Percentiles rank a stretch among this genome's conserved stretches.
phyloP scores from a whole-genome alignment of 2,113 vertebrate genomes.

The Rhadina sibilatrix region DNA sequence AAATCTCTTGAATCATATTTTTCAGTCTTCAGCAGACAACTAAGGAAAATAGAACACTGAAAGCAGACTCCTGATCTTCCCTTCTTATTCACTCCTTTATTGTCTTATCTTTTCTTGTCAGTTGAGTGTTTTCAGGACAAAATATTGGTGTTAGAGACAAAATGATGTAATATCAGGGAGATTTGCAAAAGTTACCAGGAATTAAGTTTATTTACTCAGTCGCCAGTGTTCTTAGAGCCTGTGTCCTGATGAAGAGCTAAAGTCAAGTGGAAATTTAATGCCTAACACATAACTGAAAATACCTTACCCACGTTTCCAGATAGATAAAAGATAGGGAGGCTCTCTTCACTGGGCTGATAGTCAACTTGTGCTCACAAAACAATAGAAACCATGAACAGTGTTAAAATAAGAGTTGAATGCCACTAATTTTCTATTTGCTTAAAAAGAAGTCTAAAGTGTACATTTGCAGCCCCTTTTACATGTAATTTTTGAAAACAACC shows the following conservation, averaged over 20 bases:
- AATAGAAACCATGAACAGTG: background rate
- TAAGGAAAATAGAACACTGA: background rate
- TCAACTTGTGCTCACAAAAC: background rate
- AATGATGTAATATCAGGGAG: background rate
- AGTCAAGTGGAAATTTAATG: background rate
- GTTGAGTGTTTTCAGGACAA: background rate
- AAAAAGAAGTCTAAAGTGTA: background rate
- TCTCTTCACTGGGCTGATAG: background rate
- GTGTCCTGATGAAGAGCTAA: background rate
- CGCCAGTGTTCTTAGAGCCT: background rate
- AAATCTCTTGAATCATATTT: background rate
- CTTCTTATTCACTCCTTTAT: background rate
- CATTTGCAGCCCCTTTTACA: background rate
- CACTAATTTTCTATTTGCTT: background rate
- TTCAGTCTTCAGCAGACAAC: background rate
- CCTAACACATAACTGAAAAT: background rate
- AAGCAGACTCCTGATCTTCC: background rate
- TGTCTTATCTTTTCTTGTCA: background rate
- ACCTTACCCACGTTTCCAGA: fast-evolving
- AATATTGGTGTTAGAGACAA: background rate
- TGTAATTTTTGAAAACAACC: background rate
- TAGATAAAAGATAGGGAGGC: background rate
- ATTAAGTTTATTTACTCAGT: background rate
- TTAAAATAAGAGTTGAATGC: background rate
- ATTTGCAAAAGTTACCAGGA: background rate